Evolutionary conservation across 2,113 vertebrate genomes (phyloP).

Genomic region (Entosphenus tridentatus): DNA sequence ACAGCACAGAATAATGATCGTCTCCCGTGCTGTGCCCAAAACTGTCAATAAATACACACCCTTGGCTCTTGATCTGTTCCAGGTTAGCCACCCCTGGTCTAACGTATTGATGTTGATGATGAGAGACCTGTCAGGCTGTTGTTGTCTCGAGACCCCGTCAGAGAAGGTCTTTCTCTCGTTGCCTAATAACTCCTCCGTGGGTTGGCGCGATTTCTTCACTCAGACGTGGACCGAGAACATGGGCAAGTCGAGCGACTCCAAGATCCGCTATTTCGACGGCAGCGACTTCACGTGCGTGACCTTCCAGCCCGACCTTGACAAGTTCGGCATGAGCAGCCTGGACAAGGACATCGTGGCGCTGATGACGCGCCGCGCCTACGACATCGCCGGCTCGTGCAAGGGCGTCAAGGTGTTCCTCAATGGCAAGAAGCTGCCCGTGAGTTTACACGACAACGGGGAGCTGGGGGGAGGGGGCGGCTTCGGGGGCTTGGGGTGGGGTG

Average conservation of each 20-base stretch:
- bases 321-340: constrained; percentile 73
- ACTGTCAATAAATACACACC: too few species aligned
- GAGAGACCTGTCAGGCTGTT: too few species aligned
- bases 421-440: constrained; percentile 55
- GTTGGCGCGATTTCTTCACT: neutral
- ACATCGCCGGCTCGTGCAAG: constrained; percentile 57
- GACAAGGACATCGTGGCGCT: constrained; percentile 81
- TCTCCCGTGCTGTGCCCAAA: too few species aligned
- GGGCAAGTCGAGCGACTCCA: constrained; percentile 40
- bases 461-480: too few species aligned
- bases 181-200: too few species aligned
- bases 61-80: too few species aligned
- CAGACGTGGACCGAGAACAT: constrained; percentile 91
- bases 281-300: constrained; percentile 81
- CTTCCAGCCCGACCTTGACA: constrained; percentile 69
- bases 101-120: too few species aligned
- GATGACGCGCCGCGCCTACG: constrained; percentile 76
- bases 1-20: too few species aligned
- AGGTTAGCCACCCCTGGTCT: too few species aligned
- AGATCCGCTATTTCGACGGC: constrained; percentile 44
- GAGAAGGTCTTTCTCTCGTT: too few species aligned
- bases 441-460: constrained; percentile 15
- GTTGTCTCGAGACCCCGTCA: too few species aligned
- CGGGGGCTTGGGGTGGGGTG: too few species aligned
- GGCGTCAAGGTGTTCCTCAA: constrained; percentile 75